Evolutionary conservation across 2,797 vertebrate species (phyloP).

Genomic region (Pelochelys cantorii): DNA sequence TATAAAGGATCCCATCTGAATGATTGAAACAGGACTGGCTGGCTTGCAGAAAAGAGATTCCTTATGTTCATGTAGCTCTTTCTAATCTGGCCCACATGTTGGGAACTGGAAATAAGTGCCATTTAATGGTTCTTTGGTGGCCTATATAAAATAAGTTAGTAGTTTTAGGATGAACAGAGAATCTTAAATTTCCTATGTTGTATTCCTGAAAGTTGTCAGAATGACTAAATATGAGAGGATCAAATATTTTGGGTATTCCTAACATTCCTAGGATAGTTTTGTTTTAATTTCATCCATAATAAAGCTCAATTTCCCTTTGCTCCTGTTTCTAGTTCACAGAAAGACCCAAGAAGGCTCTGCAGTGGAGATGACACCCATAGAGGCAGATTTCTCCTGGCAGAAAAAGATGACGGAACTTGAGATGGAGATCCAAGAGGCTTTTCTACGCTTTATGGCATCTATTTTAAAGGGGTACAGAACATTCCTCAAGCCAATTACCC

Average conservation of each 20-base stretch:
- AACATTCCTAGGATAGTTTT: not conserved
- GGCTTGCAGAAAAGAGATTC: not conserved
- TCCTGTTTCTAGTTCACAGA: constrained; percentile 81
- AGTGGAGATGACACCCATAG: constrained; percentile 94
- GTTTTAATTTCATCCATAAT: not conserved
- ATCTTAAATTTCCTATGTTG: not conserved
- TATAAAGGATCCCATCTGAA: fast-evolving
- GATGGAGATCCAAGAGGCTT: constrained; percentile 97
- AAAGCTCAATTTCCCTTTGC: not conserved
- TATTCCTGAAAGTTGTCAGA: not conserved
- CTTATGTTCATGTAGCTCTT: not conserved
- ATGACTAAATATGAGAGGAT: not conserved
- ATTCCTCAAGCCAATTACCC: constrained; percentile 96
- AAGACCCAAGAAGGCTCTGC: constrained; percentile 86
- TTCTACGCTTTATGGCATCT: constrained; percentile 97
- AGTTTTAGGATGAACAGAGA: not conserved
- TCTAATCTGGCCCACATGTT: not conserved
- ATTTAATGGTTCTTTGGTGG: not conserved
- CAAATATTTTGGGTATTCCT: no score
- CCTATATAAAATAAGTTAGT: not conserved
- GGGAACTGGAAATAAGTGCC: not conserved
- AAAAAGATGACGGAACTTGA: constrained; percentile 94
- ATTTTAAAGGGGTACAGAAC: constrained; percentile 95
- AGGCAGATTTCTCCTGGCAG: constrained; percentile 97
- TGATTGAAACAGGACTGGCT: not conserved